Conservation (phyloP, 2,113 vertebrate species). For the Cochlearius cochlearius region DNA sequence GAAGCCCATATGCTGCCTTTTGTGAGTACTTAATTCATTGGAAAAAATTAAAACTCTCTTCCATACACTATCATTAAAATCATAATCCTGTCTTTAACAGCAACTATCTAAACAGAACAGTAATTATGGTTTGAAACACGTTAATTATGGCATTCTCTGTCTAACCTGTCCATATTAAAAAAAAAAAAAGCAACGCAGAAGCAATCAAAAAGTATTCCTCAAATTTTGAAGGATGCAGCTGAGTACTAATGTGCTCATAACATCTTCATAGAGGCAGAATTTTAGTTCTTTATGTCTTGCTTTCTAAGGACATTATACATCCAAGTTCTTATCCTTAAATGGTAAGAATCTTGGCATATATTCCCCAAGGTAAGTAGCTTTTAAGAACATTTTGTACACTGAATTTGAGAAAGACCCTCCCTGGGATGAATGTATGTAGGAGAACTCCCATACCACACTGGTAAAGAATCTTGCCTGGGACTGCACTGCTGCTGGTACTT, state of each 20-base stretch:
- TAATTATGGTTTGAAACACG: not conserved
- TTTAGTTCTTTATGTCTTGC: not conserved
- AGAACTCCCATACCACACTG: not conserved
- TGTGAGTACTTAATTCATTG: not conserved
- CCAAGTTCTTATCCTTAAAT: not conserved
- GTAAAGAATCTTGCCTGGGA: conserved; percentile 1
- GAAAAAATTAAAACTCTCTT: not conserved
- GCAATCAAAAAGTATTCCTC: not conserved
- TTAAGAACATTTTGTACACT: not conserved
- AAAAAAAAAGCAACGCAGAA: not conserved
- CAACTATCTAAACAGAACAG: not conserved
- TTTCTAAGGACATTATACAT: not conserved
- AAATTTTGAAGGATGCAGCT: not conserved
- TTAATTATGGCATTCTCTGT: not conserved
- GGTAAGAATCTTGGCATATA: not conserved
- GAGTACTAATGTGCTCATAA: not conserved
- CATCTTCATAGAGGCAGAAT: not conserved
- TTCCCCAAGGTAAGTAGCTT: not conserved
- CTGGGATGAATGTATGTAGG: not conserved
- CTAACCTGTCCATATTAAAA: not conserved
- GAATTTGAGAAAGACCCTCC: not conserved
- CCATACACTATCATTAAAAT: not conserved
- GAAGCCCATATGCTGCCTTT: conserved; percentile 1
- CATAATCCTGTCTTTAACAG: not conserved
- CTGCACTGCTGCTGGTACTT: not conserved